Percentiles rank a stretch among this genome's conserved stretches.
Evolutionary conservation across 2,113 vertebrate species (phyloP).

Genomic region (Periophthalmodon schlosseri): DNA sequence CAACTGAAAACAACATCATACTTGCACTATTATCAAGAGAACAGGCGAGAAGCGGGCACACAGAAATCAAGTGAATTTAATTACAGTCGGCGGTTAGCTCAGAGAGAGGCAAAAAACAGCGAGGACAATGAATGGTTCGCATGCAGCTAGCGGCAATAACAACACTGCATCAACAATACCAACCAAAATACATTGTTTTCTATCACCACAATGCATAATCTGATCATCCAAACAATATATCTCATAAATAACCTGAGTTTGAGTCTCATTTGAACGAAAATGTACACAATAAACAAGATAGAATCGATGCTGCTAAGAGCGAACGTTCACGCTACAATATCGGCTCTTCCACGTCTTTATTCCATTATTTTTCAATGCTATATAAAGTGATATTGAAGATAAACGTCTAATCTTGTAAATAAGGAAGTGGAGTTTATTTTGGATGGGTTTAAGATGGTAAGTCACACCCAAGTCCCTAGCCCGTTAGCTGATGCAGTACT

Average conservation of each 20-base stretch:
- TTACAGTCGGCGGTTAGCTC: neutral
- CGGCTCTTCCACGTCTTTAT: conserved; percentile 31
- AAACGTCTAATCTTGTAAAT: neutral
- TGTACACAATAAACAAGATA: conserved; percentile 36
- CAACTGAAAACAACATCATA: neutral
- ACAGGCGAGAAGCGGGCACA: neutral
- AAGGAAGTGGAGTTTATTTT: neutral
- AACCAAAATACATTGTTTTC: conserved; percentile 44
- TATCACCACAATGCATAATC: conserved; percentile 29
- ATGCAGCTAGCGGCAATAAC: conserved; percentile 12
- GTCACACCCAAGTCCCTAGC: conserved; percentile 31
- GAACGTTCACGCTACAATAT: conserved; percentile 49
- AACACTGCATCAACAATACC: conserved; percentile 5
- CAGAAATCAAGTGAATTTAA: neutral
- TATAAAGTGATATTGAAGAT: neutral
- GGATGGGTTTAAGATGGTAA: neutral
- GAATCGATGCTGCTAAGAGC: conserved; percentile 24
- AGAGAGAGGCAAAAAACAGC: conserved; percentile 28
- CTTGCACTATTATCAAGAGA: neutral
- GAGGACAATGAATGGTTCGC: conserved; percentile 61
- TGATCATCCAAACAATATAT: conserved; percentile 28
- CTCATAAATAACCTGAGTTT: conserved; percentile 22
- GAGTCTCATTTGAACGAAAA: conserved; percentile 57
- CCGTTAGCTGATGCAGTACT: conserved; percentile 51
- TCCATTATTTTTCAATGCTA: neutral